Conservation (phyloP, 2,797 vertebrate species). For the Silurus aristotelis region DNA sequence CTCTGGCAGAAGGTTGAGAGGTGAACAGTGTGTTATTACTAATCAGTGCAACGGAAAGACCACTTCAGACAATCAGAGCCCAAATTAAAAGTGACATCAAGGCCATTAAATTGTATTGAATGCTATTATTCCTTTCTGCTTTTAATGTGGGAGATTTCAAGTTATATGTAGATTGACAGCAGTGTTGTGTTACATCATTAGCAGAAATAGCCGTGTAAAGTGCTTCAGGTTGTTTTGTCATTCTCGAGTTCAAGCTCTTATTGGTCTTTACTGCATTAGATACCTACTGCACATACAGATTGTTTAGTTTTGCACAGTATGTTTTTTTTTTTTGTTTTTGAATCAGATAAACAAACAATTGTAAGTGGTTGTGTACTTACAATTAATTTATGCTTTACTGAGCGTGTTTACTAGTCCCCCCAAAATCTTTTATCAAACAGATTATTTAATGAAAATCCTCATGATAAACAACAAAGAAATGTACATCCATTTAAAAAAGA, state of each 20-base stretch:
- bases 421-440: not conserved
- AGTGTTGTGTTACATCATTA: slow-evolving; percentile 32
- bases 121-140: slow-evolving; percentile 48
- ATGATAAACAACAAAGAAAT: slow-evolving; percentile 14
- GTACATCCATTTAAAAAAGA: slow-evolving; percentile 8
- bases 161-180: slow-evolving; percentile 40
- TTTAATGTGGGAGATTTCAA: slow-evolving; percentile 51
- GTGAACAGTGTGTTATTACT: slow-evolving; percentile 59
- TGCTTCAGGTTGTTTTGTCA: slow-evolving; percentile 10
- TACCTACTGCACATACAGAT: not conserved
- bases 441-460: slow-evolving; percentile 19
- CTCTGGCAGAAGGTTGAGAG: slow-evolving; percentile 52
- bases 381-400: slow-evolving; percentile 34
- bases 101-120: slow-evolving; percentile 54
- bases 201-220: slow-evolving; percentile 28
- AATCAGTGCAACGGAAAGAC: slow-evolving; percentile 55
- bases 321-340: not conserved
- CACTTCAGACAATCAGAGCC: slow-evolving; percentile 55
- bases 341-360: slow-evolving; percentile 23
- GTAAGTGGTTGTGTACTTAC: slow-evolving; percentile 25
- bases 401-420: not conserved
- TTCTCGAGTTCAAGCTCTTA: not conserved
- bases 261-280: slow-evolving; percentile 3
- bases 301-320: slow-evolving; percentile 12
- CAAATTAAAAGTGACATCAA: slow-evolving; percentile 58